Evolutionary conservation across 2,888 invertebrate genomes (phyloP).

Genomic region (Leucophenga maculata): DNA sequence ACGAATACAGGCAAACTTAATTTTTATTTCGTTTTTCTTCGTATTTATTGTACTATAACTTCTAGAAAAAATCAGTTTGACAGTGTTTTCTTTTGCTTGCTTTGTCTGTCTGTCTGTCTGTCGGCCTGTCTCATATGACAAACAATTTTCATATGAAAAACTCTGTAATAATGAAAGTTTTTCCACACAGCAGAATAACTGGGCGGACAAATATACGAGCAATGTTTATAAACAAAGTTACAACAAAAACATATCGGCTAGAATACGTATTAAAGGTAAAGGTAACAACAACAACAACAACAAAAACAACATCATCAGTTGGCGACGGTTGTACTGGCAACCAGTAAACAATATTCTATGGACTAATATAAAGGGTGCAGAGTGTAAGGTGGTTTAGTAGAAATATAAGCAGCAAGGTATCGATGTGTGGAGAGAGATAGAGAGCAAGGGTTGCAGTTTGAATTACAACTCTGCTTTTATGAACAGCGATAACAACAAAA

Average conservation of each 20-base stretch:
- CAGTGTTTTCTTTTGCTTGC: constrained; percentile 7
- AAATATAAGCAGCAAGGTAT: too few relatives aligned
- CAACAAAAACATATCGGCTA: background rate
- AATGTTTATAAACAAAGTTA: constrained; percentile 63
- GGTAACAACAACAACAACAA: constrained; percentile 1
- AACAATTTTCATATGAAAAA: constrained; percentile 20
- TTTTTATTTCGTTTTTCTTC: background rate
- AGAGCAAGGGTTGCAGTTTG: constrained; percentile 5
- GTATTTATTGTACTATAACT: background rate
- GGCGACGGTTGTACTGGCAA: constrained; percentile 22
- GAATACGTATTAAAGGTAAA: background rate
- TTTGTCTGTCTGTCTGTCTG: too few relatives aligned
- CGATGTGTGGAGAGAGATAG: too few relatives aligned
- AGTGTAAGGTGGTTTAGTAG: too few relatives aligned
- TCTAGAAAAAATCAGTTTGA: constrained; percentile 4
- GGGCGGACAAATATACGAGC: constrained; percentile 44
- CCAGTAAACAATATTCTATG: constrained; percentile 9
- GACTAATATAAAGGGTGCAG: too few relatives aligned
- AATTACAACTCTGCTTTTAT: constrained; percentile 18
- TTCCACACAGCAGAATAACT: constrained; percentile 42
- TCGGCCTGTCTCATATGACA: background rate
- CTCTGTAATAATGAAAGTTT: constrained; percentile 60
- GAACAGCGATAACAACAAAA: constrained; percentile 32
- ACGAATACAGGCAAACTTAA: background rate
- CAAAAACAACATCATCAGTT: constrained; percentile 1